These are phyloP conservation scores for Sinella curviseta DNA, from an alignment of 1,140 invertebrate species.

Conservation along the genomic window DNA sequence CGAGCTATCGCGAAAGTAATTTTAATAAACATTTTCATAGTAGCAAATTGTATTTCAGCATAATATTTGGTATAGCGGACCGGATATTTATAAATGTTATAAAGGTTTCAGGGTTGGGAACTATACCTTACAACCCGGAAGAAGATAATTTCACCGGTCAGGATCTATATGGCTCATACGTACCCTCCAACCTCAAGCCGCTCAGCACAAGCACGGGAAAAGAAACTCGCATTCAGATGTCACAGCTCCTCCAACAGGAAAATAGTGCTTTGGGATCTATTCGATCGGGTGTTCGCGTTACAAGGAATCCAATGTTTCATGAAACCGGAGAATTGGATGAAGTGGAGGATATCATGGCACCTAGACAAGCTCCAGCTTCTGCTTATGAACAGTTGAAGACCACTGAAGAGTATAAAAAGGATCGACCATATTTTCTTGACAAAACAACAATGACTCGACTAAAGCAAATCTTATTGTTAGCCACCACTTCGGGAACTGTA, in stretches of 20 bases:
- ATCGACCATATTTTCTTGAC: constrained; percentile 22
- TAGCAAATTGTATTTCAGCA: no score
- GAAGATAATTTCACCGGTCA: neutral
- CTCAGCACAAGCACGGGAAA: neutral
- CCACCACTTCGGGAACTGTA: neutral
- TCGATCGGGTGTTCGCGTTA: neutral
- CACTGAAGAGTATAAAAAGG: neutral
- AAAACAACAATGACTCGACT: constrained; percentile 20
- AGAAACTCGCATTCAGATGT: constrained; percentile 3
- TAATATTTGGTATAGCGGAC: no score
- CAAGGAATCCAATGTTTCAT: neutral
- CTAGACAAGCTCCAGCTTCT: neutral
- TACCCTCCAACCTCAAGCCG: neutral
- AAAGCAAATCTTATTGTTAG: constrained; percentile 28
- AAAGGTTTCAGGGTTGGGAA: neutral
- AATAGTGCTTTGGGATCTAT: neutral
- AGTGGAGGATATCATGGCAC: neutral
- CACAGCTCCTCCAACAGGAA: neutral
- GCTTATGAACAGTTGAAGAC: neutral
- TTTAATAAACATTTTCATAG: no score
- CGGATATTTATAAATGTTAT: no score
- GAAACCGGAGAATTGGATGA: neutral
- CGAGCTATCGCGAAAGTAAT: constrained; percentile 12
- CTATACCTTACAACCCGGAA: neutral
- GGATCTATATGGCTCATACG: neutral